Evolutionary conservation across 2,888 invertebrate genomes (phyloP), one percentile per base, ranked within the genome.

Genomic region (Argyresthia albistria): DNA sequence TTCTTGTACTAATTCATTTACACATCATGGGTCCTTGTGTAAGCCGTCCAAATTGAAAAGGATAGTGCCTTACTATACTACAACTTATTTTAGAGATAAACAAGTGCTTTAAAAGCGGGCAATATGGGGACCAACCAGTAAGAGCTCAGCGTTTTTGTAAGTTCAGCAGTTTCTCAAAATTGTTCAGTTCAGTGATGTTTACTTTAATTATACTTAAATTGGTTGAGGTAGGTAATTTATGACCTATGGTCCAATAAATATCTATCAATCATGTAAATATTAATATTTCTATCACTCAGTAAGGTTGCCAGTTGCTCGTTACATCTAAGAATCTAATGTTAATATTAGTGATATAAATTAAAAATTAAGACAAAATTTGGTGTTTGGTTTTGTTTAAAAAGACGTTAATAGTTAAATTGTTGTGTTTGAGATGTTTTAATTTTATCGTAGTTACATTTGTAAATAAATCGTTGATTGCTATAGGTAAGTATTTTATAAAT

Each of bases 41-140:
- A n/a, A 15, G 50, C 50, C 50, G 50, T 50, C 50, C 50, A 50
- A 36, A 1, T 4, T 37, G 50, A 42, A 46, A 51, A 51, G 36
- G 45, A 50, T 16, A 35, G 51, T 51, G 51, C 51, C 51, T 51
- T 51, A 35, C 25, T 45, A 14, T 6, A 25, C 25, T 6, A 25
- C 25, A 25, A 25, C 25, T 25, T 4, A 25, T 25, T 25, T 25
- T 25, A 25, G 25, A 25, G 25, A 4, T 4, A 25, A 25, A 25
- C 25, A 25, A 25, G 25, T 25, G 25, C 25, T 25, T 25, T 25
- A 25, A 56, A 61, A 58, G 61, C 58, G 56, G 60, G 65, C 65
- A 64, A 62, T 59, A 66, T 59, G 57, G 71, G 72, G 72, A 72
- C 72, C 25, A 25, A 72, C 72, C 25, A 25, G 25, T 25, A 35